Base-by-base conservation (phyloP, 2,888 invertebrate genomes). In the Dyspetes luteomarginatus region DNA sequence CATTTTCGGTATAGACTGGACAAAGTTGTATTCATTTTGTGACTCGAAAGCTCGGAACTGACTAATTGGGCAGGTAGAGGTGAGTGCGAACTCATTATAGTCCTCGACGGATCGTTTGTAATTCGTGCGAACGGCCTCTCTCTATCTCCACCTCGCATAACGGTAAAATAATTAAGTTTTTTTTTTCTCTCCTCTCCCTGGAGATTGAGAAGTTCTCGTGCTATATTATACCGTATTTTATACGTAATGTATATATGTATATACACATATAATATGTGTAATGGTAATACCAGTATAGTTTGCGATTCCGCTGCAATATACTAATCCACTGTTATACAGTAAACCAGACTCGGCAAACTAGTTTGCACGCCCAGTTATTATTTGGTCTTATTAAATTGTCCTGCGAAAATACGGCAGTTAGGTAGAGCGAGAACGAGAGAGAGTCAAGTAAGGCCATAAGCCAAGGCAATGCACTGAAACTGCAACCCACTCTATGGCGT, bases 371-470 rank as follows among this genome's bases (percentile, higher is more conserved):
- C 81, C 76, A 68, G 76, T 81, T 73, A 83, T 80, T 83, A 84
- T 82, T 81, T 79, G 82, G 80, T 83, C 78, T 79, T 83, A 83
- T 82, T 83, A 83, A 83, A 83, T 79, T 81, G 77, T 81, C 81
- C 81, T 79, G 83, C 77, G 79, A 83, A 79, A 81, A 83, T 81
- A 75, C 81, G 68, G 48, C 75, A 28, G 71, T 26, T 60, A 81
- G 73, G 36, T 67, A 52, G 50, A 43, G 60, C 19, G 52, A 65
- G 26, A 26, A 62, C 43, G 5, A 56, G 55, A 52, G 17, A 41
- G 41, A 30, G 36, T 24, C 43, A 41, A 41, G 45, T 45, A 45
- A 45, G 15, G 45, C 45, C 45, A 45, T 45, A 45, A 28, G 58
- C 22, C 24, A 17, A 60, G 72, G 76, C 71, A 78, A 74, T 56